Evolutionary conservation across 1,140 invertebrate genomes (phyloP), one percentile per base, ranked within the genome.

Genomic region (Chironomus tepperi): DNA sequence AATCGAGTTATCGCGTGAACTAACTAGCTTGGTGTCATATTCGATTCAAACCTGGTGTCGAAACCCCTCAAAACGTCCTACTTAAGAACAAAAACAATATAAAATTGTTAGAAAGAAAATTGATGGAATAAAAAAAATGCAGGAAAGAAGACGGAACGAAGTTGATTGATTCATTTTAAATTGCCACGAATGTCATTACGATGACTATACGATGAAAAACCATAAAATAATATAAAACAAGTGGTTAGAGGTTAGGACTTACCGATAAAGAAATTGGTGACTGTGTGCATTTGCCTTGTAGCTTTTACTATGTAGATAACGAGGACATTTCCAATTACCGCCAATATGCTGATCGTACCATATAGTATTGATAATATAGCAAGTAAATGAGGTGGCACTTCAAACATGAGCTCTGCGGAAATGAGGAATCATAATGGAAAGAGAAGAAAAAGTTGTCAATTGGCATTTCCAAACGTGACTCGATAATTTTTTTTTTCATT

Each of bases 301-400:
- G 88, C 89, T 0, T 88, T 86, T 3, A 94, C 89, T 47, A 94
- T 89, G 88, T 90, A 91, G 78, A 95, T 92, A 8, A 95, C 92
- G 7, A 94, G 83, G 7, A 87, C 87, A 81, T 95, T 95, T 1
- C 93, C 93, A 6, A 92, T 85, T 6, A 95, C 89, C 0, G 93
- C 90, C 64, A 94, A 79, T 1, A 93, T 83, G 19, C 92, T 93
- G 79, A 95, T 94, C 42, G 86, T 87, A 7, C 93, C 93, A 79
- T 95, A 95, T 74, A 92, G 87, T 42, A 92, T 84, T 9, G 90
- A 92, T 16, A 95, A 83, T 9, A 95, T 78, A 0, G 88, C 86
- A 74, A 94, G 88, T 74, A 94, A 84, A 12, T 88, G 88, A 0
- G 86, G 84, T 0, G 93, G 90, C 0, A 93, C 91, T 24, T 91